A percentile compares a stretch with the other conserved stretches of the same genome.
Conservation (phyloP, 2,888 invertebrate species). For the Andricus quercusramuli region DNA sequence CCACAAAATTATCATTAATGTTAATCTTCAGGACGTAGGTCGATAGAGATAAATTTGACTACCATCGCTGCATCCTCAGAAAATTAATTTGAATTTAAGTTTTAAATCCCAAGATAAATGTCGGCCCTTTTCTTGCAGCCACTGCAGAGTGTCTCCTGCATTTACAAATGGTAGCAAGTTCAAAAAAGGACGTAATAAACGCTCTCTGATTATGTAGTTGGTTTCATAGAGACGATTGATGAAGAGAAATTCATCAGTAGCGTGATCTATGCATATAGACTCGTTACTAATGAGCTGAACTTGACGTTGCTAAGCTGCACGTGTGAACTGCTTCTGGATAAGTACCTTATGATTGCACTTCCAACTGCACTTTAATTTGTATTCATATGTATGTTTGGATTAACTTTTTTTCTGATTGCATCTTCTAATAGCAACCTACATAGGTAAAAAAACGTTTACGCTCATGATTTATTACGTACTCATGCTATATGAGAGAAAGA, state of each 20-base stretch:
- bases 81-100: neutral
- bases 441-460: conserved; percentile 10
- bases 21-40: neutral
- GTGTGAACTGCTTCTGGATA: conserved; percentile 40
- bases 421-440: conserved; percentile 7
- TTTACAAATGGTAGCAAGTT: neutral
- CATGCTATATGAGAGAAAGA: conserved; percentile 3
- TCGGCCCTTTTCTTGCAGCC: neutral
- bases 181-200: conserved; percentile 7
- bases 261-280: conserved; percentile 36
- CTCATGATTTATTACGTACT: conserved; percentile 24
- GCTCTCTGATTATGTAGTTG: neutral
- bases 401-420: conserved; percentile 8
- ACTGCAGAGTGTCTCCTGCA: neutral
- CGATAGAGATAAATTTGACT: neutral
- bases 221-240: conserved; percentile 27
- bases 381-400: conserved; percentile 38
- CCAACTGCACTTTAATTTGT: conserved; percentile 40
- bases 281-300: conserved; percentile 37
- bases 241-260: conserved; percentile 25
- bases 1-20: neutral
- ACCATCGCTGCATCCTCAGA: neutral
- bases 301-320: conserved; percentile 20
- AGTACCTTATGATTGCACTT: conserved; percentile 37
- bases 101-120: neutral